A percentile compares a stretch with the other conserved stretches of the same genome.
Evolutionary conservation across 2,797 vertebrate species (phyloP).

Genomic region (Gadopsis marmoratus): DNA sequence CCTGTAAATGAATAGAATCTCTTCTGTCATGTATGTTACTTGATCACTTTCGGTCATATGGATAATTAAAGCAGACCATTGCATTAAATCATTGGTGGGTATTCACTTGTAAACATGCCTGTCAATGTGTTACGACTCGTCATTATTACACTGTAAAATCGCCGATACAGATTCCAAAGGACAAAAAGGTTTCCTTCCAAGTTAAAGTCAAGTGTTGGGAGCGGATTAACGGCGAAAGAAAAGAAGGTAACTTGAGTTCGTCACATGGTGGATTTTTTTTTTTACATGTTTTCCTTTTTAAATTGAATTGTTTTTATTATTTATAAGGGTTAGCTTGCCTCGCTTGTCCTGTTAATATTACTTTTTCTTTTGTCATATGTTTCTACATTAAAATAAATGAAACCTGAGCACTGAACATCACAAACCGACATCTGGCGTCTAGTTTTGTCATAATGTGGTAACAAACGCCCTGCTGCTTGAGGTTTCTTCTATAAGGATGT

Average conservation of each 20-base stretch:
- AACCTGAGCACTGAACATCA: background rate
- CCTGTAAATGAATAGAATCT: slow-evolving; percentile 7
- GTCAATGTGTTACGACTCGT: background rate
- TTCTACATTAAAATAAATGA: background rate
- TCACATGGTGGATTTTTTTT: background rate
- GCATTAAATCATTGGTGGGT: background rate
- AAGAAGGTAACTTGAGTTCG: background rate
- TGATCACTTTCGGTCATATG: background rate
- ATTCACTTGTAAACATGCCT: background rate
- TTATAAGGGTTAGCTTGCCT: background rate
- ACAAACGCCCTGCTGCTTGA: background rate
- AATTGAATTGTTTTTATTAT: background rate
- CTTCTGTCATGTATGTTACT: background rate
- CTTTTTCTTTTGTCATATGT: background rate
- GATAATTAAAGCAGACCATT: background rate
- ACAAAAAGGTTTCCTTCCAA: background rate
- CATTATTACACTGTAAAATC: background rate
- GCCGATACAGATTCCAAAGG: background rate
- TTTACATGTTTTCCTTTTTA: background rate
- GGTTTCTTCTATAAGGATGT: background rate
- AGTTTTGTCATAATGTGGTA: background rate
- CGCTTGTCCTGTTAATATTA: background rate
- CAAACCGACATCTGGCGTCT: background rate
- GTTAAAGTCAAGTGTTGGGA: too few relatives aligned
- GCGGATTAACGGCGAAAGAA: background rate